Evolutionary conservation across 2,797 vertebrate genomes (phyloP).

Genomic region (Macropus fuliginosus): DNA sequence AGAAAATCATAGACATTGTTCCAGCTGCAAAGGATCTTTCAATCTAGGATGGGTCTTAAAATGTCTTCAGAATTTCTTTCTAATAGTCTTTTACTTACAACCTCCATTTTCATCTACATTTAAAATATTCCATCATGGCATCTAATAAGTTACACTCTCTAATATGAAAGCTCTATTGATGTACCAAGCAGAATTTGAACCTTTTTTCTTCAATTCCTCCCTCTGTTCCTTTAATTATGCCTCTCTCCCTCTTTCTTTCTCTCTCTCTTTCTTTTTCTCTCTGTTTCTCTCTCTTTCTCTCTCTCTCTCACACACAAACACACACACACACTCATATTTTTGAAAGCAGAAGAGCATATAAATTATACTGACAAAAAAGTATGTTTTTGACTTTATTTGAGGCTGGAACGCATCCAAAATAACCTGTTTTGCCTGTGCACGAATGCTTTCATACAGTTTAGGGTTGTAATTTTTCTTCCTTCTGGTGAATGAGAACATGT

Average conservation of each 20-base stretch:
- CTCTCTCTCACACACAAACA: conserved; percentile 46
- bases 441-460: conserved; percentile 15
- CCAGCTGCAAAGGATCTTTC: background rate
- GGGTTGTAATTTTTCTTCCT: background rate
- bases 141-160: conserved; percentile 9
- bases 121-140: background rate
- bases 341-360: conserved; percentile 65
- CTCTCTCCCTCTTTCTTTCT: background rate
- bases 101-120: conserved; percentile 36
- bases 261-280: background rate
- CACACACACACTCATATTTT: conserved; percentile 60
- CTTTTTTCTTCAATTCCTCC: conserved; percentile 16
- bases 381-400: conserved; percentile 35
- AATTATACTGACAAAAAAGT: conserved; percentile 65
- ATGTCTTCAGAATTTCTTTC: background rate
- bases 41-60: background rate
- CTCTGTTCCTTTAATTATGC: background rate
- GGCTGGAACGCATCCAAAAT: conserved; percentile 55
- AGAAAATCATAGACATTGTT: conserved; percentile 20
- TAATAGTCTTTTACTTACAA: background rate
- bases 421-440: conserved; percentile 31
- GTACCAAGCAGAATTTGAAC: background rate
- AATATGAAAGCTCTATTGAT: conserved; percentile 17
- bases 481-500: background rate
- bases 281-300: background rate